These are phyloP conservation scores for Musca domestica DNA, from an alignment of 1,140 invertebrate species.

Conservation along the genomic window DNA sequence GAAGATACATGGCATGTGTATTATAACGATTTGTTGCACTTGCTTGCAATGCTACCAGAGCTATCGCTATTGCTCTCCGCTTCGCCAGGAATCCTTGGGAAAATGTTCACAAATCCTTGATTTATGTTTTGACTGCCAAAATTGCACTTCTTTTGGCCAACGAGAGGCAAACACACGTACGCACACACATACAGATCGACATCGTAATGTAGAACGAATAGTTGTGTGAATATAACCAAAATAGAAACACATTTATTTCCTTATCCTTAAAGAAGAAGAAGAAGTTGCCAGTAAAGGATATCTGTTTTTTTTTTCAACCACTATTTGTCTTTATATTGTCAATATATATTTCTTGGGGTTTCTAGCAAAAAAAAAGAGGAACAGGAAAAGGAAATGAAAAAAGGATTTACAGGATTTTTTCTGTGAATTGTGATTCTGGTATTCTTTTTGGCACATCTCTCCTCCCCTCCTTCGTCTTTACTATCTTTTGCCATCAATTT, in stretches of 20 bases:
- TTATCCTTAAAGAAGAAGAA: conserved; percentile 7
- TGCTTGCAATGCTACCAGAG: too few species aligned
- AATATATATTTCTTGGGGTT: neutral
- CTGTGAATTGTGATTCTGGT: neutral
- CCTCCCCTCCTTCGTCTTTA: neutral
- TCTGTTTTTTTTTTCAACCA: neutral
- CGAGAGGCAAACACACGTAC: too few species aligned
- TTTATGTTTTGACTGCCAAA: conserved; percentile 16
- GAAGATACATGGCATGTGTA: conserved; percentile 12
- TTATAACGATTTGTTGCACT: conserved; percentile 14
- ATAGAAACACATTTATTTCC: conserved; percentile 9
- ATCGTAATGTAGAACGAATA: neutral
- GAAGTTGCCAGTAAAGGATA: neutral
- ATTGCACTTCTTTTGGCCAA: neutral
- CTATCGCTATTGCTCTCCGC: neutral
- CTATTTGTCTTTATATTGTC: conserved; percentile 18
- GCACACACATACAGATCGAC: too few species aligned
- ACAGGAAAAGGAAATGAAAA: neutral
- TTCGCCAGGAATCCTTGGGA: neutral
- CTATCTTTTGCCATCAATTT: neutral
- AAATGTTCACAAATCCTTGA: conserved; percentile 11
- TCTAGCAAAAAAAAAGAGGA: neutral
- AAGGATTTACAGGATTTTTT: neutral
- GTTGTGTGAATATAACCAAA: neutral
- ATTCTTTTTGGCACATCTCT: too few species aligned